Conservation (phyloP, 2,888 invertebrate genomes). For the Pachymerium ferrugineum region DNA sequence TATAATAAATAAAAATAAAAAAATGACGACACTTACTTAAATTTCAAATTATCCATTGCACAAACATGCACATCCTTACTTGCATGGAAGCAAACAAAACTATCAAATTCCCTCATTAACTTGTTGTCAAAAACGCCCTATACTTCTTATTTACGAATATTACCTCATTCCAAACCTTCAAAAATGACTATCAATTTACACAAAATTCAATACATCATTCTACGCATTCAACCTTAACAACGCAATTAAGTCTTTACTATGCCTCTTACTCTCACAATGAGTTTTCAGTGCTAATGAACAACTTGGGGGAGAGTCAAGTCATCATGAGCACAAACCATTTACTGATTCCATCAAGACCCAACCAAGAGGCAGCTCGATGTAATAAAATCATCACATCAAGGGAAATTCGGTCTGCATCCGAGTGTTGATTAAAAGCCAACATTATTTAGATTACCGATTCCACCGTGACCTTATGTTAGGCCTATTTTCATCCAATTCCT, state of each 20-base stretch:
- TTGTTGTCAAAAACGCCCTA: background rate
- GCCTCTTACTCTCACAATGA: slow-evolving; percentile 10
- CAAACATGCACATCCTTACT: background rate
- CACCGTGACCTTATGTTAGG: too few relatives aligned
- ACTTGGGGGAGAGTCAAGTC: background rate
- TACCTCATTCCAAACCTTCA: too few relatives aligned
- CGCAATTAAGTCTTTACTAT: slow-evolving; percentile 2
- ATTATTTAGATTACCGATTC: too few relatives aligned
- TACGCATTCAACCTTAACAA: slow-evolving; percentile 6
- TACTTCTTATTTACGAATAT: too few relatives aligned
- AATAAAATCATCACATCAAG: slow-evolving; percentile 9
- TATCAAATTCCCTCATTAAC: slow-evolving; percentile 1
- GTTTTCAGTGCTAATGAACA: slow-evolving; percentile 18
- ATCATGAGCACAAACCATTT: slow-evolving; percentile 18
- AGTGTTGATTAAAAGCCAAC: slow-evolving; percentile 1
- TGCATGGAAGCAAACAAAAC: background rate
- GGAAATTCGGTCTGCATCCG: background rate
- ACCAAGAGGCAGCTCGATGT: background rate
- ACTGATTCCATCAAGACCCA: slow-evolving; percentile 12
- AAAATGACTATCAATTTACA: background rate
- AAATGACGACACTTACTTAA: background rate
- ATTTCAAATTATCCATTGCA: background rate
- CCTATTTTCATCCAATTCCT: too few relatives aligned
- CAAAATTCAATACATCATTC: slow-evolving; percentile 13
- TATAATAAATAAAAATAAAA: background rate